Percentiles rank a stretch among this genome's conserved stretches.
Evolutionary conservation across 2,888 invertebrate species (phyloP).

Genomic region (Chouioia cunea): DNA sequence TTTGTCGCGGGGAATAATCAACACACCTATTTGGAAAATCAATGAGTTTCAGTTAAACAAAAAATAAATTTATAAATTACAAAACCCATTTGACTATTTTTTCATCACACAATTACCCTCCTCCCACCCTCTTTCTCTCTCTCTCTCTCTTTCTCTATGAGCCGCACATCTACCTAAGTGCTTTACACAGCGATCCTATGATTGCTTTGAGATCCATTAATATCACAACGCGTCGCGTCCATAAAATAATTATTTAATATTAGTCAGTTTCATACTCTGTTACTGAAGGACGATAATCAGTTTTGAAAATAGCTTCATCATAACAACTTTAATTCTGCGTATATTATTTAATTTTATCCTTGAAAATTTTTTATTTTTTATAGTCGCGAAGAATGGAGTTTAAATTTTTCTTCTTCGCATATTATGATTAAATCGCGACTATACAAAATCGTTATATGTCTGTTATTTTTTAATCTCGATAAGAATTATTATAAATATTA

Average conservation of each 20-base stretch:
- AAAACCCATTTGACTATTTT: conserved; percentile 3
- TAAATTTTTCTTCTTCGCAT: conserved; percentile 25
- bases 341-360: not conserved
- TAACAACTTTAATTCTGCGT: conserved; percentile 7
- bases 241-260: conserved; percentile 39
- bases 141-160: too few relatives aligned
- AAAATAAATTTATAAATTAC: too few relatives aligned
- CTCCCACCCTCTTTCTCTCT: too few relatives aligned
- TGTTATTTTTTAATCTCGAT: conserved; percentile 36
- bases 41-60: too few relatives aligned
- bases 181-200: conserved; percentile 44
- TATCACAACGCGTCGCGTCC: conserved; percentile 46
- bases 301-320: conserved; percentile 23
- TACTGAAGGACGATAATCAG: conserved; percentile 35
- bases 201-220: conserved; percentile 50
- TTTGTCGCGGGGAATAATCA: too few relatives aligned
- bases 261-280: conserved; percentile 19
- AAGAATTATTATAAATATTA: conserved; percentile 36
- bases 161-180: conserved; percentile 15
- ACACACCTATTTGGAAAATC: too few relatives aligned
- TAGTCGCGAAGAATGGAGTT: conserved; percentile 25
- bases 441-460: conserved; percentile 27
- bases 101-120: not conserved
- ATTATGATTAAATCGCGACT: conserved; percentile 22
- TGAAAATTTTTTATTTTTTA: conserved; percentile 1